A percentile compares a stretch with the other conserved stretches of the same genome.
Evolutionary conservation across 2,113 vertebrate species (phyloP).

Genomic region (Brienomyrus longianalis): DNA sequence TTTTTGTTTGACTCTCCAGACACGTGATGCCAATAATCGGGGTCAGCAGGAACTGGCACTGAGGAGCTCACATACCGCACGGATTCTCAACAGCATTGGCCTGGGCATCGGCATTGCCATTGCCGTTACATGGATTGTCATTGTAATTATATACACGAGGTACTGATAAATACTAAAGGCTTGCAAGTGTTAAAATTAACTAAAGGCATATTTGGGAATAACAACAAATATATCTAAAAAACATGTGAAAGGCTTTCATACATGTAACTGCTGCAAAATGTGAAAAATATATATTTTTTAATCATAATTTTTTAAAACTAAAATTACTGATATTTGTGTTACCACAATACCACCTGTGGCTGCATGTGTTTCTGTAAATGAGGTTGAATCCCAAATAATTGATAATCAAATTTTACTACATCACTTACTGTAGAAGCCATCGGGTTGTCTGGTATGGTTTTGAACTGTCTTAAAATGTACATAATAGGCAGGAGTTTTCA

Average conservation of each 20-base stretch:
- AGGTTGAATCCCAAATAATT: neutral
- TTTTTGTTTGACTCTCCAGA: constrained; percentile 2
- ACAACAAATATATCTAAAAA: neutral
- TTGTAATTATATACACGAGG: neutral
- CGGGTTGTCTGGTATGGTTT: too few species aligned
- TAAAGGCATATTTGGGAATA: neutral
- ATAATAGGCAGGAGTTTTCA: neutral
- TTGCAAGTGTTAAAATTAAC: neutral
- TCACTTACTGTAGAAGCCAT: neutral
- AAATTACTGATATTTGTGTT: neutral
- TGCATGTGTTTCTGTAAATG: neutral
- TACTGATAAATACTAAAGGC: neutral
- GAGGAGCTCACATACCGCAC: constrained; percentile 25
- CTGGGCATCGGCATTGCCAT: constrained; percentile 31
- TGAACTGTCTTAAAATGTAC: too few species aligned
- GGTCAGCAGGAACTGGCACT: neutral
- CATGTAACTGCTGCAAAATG: neutral
- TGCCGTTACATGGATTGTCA: constrained; percentile 8
- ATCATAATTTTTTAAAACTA: neutral
- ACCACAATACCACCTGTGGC: neutral
- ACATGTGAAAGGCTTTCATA: neutral
- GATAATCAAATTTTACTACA: neutral
- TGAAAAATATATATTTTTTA: neutral
- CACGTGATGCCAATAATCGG: constrained; percentile 1
- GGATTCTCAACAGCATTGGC: constrained; percentile 25